Base-by-base conservation (phyloP, 2,888 invertebrate genomes). In the Chaitophorus viminalis region DNA sequence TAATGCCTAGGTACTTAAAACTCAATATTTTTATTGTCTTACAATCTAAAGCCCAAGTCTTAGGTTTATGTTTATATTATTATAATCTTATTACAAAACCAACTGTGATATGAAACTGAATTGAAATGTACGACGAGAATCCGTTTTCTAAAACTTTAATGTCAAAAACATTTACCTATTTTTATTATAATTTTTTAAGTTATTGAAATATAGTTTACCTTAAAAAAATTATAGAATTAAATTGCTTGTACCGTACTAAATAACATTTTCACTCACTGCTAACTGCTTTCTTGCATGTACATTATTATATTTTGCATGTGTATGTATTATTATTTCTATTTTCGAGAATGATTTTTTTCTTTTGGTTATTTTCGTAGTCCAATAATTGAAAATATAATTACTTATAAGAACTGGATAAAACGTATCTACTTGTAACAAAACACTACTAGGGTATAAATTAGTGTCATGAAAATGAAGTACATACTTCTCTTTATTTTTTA, bases 401-500 rank as follows among this genome's bases (percentile, higher is more conserved):
- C 29, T 75, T 31, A 33, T 36, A n/a, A 83, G 25, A 46, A 83
- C 6, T 76, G 3, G 11, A 46, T 31, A 33, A 31, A 65, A 81
- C n/a, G 33, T 74, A 87, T 87, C 81, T 74, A 75, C 74, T 87
- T 87, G 74, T 87, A 87, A 87, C 87, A 31, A 81, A 74, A 79
- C 81, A 81, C 74, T 54, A 46, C 86, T 46, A 76, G n/a, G 65
- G 25, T 76, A 39, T 46, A n/a, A n/a, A n/a, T n/a, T n/a, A n/a
- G n/a, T n/a, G n/a, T n/a, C n/a, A n/a, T n/a, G n/a, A n/a, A n/a
- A n/a, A n/a, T n/a, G n/a, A n/a, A n/a, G n/a, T n/a, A n/a, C n/a
- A n/a, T n/a, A n/a, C n/a, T n/a, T n/a, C n/a, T n/a, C n/a, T n/a
- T n/a, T n/a, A n/a, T n/a, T n/a, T n/a, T n/a, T n/a, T n/a, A n/a